Percentiles rank a stretch among this genome's conserved stretches.
Evolutionary conservation across 2,888 invertebrate genomes (phyloP).

Genomic region (Caenorhabditis auriculariae): DNA sequence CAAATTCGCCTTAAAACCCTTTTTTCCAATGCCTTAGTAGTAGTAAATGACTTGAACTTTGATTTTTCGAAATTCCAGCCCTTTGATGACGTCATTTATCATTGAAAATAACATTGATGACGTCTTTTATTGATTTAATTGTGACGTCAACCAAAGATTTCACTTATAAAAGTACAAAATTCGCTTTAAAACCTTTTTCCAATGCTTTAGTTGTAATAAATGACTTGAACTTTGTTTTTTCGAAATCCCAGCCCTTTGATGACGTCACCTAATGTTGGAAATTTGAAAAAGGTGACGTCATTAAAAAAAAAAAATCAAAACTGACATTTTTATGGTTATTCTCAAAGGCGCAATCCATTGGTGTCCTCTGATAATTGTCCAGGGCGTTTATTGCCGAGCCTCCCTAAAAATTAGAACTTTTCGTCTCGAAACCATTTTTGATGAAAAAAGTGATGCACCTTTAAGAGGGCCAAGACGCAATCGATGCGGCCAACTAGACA

Average conservation of each 20-base stretch:
- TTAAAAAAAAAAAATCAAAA: neutral
- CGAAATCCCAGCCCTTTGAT: neutral
- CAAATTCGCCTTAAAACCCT: no score
- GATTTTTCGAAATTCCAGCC: no score
- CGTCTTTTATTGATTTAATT: no score
- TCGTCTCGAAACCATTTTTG: neutral
- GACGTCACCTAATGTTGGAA: neutral
- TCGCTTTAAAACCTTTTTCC: no score
- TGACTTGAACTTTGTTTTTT: conserved; percentile 1
- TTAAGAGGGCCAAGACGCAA: conserved; percentile 31
- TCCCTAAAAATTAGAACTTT: neutral
- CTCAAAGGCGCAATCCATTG: conserved; percentile 43
- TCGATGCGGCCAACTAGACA: conserved; percentile 27
- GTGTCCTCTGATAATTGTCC: conserved; percentile 38
- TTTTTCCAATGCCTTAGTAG: no score
- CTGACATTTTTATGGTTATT: conserved; percentile 16
- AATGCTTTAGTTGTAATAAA: no score
- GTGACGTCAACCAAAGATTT: no score
- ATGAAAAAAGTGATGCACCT: no score
- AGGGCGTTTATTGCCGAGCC: conserved; percentile 39
- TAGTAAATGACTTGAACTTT: no score
- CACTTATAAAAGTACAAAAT: no score
- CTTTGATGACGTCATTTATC: no score
- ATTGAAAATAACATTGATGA: no score
- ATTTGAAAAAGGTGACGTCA: neutral